phyloP scores from a whole-genome alignment of 2,888 invertebrate species.

The Sminthurides aquaticus region DNA sequence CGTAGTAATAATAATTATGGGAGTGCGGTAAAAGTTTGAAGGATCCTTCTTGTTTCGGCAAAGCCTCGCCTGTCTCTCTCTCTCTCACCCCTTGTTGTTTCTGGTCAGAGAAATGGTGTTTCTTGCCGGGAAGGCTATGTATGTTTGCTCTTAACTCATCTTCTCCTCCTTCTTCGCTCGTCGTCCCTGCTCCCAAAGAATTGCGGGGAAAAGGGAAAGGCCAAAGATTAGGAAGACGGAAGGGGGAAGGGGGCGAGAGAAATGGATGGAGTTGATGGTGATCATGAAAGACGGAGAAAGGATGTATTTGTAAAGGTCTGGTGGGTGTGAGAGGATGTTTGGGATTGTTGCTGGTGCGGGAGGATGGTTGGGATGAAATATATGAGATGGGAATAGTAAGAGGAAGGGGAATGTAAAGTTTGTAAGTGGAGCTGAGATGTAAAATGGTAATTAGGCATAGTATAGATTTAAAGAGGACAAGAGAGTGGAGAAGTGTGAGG shows the following conservation, averaged over 20 bases:
- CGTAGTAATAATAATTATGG: not conserved
- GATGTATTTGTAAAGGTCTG: not conserved
- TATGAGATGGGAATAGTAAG: not conserved
- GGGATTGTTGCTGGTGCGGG: no score
- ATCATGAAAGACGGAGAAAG: not conserved
- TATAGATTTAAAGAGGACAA: conserved; percentile 1
- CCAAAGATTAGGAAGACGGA: no score
- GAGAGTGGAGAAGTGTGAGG: not conserved
- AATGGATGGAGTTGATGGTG: not conserved
- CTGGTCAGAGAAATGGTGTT: not conserved
- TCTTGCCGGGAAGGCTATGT: no score
- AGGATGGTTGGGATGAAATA: no score
- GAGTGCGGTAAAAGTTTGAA: not conserved
- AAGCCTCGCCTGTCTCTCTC: not conserved
- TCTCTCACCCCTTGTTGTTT: not conserved
- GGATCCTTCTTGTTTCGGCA: no score
- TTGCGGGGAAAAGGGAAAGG: not conserved
- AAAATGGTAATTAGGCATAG: conserved; percentile 41
- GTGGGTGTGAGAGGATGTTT: no score
- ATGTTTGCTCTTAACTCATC: no score
- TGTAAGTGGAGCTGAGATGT: conserved; percentile 35
- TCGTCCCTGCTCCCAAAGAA: not conserved
- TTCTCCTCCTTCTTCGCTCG: no score
- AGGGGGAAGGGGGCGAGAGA: not conserved
- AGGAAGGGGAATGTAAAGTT: conserved; percentile 14